Evolutionary conservation across 2,888 invertebrate species (phyloP).

Genomic region (Athalia cordata): DNA sequence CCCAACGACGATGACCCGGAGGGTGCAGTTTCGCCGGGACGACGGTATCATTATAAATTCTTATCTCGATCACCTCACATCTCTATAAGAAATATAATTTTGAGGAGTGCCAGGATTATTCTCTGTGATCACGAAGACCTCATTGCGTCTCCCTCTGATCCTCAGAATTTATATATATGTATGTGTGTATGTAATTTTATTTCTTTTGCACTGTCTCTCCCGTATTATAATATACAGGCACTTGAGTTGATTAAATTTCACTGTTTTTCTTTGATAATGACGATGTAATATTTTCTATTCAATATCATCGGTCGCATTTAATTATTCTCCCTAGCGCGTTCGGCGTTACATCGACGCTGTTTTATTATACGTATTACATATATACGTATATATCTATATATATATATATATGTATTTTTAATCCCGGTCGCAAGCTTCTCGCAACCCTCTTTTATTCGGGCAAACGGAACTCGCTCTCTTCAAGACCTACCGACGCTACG

Average conservation of each 20-base stretch:
- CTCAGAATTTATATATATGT: background rate
- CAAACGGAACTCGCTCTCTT: background rate
- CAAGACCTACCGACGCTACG: slow-evolving; percentile 13
- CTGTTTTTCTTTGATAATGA: no score
- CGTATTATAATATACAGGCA: background rate
- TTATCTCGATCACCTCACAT: slow-evolving; percentile 43
- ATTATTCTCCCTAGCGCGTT: no score
- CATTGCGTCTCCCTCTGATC: background rate
- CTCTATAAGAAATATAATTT: slow-evolving; percentile 21
- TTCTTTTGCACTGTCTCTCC: background rate
- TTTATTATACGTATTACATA: no score
- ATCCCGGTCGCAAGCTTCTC: slow-evolving; percentile 3
- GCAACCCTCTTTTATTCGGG: background rate
- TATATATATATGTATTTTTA: background rate
- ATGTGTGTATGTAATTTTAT: background rate
- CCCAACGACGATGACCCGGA: slow-evolving; percentile 58
- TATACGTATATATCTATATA: no score
- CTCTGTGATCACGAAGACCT: slow-evolving; percentile 16
- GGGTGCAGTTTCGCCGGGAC: slow-evolving; percentile 48
- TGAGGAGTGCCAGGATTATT: background rate
- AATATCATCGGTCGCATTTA: no score
- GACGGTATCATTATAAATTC: slow-evolving; percentile 54
- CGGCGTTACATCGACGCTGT: no score
- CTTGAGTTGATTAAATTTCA: no score
- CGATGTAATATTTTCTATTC: no score